Percentiles rank a stretch among this genome's conserved stretches.
phyloP scores from a whole-genome alignment of 2,113 vertebrate genomes.

The Scomber scombrus region DNA sequence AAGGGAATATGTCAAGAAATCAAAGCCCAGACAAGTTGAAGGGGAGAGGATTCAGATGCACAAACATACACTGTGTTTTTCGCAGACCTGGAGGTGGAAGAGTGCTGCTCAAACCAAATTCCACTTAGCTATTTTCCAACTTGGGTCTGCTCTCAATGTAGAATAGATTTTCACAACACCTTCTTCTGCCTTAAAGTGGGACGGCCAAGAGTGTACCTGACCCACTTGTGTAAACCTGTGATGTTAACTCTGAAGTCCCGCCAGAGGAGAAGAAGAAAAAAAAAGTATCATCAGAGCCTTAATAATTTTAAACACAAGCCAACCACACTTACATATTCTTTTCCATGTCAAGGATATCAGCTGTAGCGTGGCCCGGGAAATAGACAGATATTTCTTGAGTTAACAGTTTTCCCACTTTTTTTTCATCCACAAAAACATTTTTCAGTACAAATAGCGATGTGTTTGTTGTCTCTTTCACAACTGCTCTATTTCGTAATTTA shows the following conservation, averaged over 20 bases:
- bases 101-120: slow-evolving; percentile 71
- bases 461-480: neutral
- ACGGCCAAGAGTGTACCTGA: slow-evolving; percentile 50
- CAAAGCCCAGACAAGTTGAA: slow-evolving; percentile 86
- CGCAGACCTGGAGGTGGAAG: slow-evolving; percentile 69
- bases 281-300: neutral
- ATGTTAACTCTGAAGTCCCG: slow-evolving; percentile 36
- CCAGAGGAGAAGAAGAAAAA: slow-evolving; percentile 1
- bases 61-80: slow-evolving; percentile 77
- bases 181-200: slow-evolving; percentile 55
- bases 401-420: neutral
- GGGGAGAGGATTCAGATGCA: slow-evolving; percentile 79
- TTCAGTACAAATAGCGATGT: neutral
- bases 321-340: neutral
- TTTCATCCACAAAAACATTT: neutral
- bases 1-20: slow-evolving; percentile 85
- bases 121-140: slow-evolving; percentile 72
- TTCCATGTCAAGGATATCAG: neutral
- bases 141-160: slow-evolving; percentile 60
- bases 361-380: neutral
- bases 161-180: slow-evolving; percentile 54
- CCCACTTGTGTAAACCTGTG: slow-evolving; percentile 51
- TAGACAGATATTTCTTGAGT: neutral
- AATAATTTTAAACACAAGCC: slow-evolving; percentile 1
- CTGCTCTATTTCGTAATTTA: slow-evolving; percentile 9